A percentile compares a stretch with the other conserved stretches of the same genome.
Conservation (phyloP, 2,797 vertebrate species). For the Otolemur crassicaudatus region DNA sequence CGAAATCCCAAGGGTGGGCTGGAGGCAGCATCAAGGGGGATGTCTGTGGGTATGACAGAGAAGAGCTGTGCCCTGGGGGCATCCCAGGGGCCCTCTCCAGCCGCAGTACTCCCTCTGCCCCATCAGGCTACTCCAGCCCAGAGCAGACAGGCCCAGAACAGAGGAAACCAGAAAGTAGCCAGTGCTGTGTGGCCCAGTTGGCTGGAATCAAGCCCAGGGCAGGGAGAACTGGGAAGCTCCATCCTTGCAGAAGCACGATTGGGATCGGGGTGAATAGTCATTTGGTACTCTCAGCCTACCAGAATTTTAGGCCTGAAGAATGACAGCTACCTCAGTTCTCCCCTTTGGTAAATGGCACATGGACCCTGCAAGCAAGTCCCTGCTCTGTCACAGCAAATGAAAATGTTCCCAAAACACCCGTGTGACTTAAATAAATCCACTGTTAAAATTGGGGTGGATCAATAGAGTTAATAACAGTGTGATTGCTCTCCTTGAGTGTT, state of each 20-base stretch:
- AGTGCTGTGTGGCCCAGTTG: no score
- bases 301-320: neutral
- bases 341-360: neutral
- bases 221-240: neutral
- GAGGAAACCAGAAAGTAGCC: neutral
- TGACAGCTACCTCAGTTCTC: neutral
- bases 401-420: accelerated
- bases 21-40: neutral
- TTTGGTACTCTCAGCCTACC: neutral
- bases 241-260: neutral
- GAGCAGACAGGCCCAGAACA: neutral
- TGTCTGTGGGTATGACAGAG: no score
- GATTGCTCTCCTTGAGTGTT: neutral
- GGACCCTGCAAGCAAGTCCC: neutral
- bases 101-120: neutral
- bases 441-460: neutral
- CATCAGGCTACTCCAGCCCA: neutral
- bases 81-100: neutral
- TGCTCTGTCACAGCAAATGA: neutral
- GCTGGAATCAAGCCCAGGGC: neutral
- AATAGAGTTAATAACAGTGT: neutral
- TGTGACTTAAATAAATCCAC: neutral
- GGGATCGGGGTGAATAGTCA: no score
- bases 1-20: accelerated
- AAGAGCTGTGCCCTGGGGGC: neutral